A percentile compares a stretch with the other conserved stretches of the same genome.
Conservation (phyloP, 2,888 invertebrate species). For the Drosophila prostipennis region DNA sequence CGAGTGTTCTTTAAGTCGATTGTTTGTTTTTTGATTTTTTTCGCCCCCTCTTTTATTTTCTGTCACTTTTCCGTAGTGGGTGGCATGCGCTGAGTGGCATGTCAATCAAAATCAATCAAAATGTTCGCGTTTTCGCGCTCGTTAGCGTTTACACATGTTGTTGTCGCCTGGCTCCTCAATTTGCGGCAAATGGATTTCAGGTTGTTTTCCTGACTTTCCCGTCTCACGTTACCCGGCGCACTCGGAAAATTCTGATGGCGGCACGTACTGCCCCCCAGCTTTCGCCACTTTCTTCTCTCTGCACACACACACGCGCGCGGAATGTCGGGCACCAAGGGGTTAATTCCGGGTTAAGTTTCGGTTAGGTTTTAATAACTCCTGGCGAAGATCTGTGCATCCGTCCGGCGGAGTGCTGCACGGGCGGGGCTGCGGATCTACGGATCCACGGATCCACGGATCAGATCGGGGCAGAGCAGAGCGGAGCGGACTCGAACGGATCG, state of each 20-base stretch:
- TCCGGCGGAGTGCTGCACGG: slow-evolving; percentile 39
- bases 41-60: slow-evolving; percentile 2
- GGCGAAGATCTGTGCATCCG: slow-evolving; percentile 10
- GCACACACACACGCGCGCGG: neutral
- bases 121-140: slow-evolving; percentile 47
- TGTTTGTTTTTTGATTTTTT: neutral
- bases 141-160: slow-evolving; percentile 68
- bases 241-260: slow-evolving; percentile 31
- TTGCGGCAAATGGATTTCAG: slow-evolving; percentile 47
- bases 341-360: neutral
- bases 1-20: neutral
- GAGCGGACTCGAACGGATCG: slow-evolving; percentile 18
- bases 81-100: slow-evolving; percentile 45
- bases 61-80: slow-evolving; percentile 32
- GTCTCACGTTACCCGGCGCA: slow-evolving; percentile 37
- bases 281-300: slow-evolving; percentile 19
- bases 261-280: slow-evolving; percentile 22
- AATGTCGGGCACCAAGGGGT: neutral
- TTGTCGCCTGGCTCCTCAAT: slow-evolving; percentile 27
- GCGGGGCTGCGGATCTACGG: slow-evolving; percentile 6
- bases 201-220: slow-evolving; percentile 21
- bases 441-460: neutral
- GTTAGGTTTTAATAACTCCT: neutral
- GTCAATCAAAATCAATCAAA: slow-evolving; percentile 81
- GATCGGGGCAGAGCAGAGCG: slow-evolving; percentile 1